Conservation (phyloP, 2,797 vertebrate genomes). For the Myiotriccus ornatus region DNA sequence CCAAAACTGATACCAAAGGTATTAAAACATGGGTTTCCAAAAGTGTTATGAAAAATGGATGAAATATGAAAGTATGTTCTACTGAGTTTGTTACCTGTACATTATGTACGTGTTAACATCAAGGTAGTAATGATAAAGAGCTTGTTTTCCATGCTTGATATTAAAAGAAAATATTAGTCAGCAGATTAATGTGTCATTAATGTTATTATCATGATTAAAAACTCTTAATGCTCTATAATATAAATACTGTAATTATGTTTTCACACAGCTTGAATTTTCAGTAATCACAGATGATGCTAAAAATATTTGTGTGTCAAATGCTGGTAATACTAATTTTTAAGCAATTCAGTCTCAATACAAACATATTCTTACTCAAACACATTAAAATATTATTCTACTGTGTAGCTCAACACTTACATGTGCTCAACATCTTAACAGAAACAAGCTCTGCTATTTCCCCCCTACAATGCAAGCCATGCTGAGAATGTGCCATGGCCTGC, state of each 20-base stretch:
- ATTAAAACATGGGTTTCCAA: background rate
- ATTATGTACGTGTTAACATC: background rate
- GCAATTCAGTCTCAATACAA: background rate
- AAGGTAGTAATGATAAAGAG: background rate
- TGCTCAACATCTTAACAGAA: background rate
- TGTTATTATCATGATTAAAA: background rate
- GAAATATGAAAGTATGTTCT: background rate
- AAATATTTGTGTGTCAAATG: background rate
- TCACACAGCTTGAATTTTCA: background rate
- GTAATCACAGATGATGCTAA: background rate
- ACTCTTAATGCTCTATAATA: background rate
- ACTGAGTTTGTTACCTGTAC: background rate
- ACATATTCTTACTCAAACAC: background rate
- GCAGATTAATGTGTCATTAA: background rate
- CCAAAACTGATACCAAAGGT: background rate
- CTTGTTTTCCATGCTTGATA: background rate
- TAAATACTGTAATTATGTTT: background rate
- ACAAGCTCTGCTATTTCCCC: background rate
- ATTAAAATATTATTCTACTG: background rate
- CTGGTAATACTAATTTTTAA: background rate
- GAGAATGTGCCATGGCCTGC: background rate
- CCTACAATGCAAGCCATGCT: background rate
- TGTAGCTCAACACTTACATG: background rate
- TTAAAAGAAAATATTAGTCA: background rate
- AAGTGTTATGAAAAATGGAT: background rate